A percentile compares a stretch with the other conserved stretches of the same genome.
These are phyloP conservation scores for Agrotis segetum DNA, from an alignment of 2,888 invertebrate species.

Conservation along the genomic window DNA sequence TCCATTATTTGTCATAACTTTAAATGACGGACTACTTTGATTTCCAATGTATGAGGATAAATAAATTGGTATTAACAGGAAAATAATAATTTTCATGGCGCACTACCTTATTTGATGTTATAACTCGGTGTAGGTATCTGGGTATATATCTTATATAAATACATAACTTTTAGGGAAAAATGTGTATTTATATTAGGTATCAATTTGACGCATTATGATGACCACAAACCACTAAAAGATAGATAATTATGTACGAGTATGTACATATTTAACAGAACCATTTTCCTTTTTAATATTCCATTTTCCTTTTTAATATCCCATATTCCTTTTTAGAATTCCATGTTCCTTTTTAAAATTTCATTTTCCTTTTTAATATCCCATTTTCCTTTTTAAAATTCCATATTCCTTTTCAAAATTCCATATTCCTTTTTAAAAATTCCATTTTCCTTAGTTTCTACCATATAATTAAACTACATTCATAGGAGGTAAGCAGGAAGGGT, in stretches of 20 bases:
- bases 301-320: slow-evolving; percentile 21
- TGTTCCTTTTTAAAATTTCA: not conserved
- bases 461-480: slow-evolving; percentile 72
- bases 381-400: slow-evolving; percentile 19
- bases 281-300: slow-evolving; percentile 5
- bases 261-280: not conserved
- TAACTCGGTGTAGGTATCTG: too few relatives aligned
- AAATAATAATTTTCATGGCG: too few relatives aligned
- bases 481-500: slow-evolving; percentile 68
- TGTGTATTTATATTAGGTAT: too few relatives aligned
- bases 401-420: too few relatives aligned
- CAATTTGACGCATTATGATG: too few relatives aligned
- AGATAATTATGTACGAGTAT: too few relatives aligned
- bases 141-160: too few relatives aligned
- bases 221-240: too few relatives aligned
- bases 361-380: slow-evolving; percentile 1
- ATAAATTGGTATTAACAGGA: too few relatives aligned
- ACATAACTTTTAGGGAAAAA: not conserved
- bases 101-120: not conserved
- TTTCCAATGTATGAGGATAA: too few relatives aligned
- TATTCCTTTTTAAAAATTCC: slow-evolving; percentile 8
- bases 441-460: slow-evolving; percentile 16
- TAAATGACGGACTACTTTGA: too few relatives aligned
- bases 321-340: not conserved
- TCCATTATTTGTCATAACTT: too few relatives aligned